phyloP scores from a whole-genome alignment of 2,888 invertebrate species.

The Falcaria lacertinaria region DNA sequence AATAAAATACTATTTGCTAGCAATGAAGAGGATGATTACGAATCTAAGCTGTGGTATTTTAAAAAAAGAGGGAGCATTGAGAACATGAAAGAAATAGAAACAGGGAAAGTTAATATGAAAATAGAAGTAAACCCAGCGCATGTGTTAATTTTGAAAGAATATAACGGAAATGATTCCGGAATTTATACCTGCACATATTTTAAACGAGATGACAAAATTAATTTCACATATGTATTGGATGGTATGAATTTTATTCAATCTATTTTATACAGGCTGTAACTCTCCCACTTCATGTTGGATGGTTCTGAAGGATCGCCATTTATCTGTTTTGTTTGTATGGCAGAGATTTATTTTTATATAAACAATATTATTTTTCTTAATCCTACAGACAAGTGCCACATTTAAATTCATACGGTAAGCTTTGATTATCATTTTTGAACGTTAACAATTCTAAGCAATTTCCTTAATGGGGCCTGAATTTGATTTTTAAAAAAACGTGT shows the following conservation, averaged over 20 bases:
- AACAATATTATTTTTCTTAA: no score
- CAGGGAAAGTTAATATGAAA: not conserved
- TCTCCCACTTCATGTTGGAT: no score
- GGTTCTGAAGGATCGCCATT: no score
- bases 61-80: slow-evolving; percentile 16
- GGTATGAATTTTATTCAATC: not conserved
- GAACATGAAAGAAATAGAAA: not conserved
- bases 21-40: slow-evolving; percentile 12
- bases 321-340: no score
- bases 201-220: not conserved
- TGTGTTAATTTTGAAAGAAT: slow-evolving; percentile 21
- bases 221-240: slow-evolving; percentile 12
- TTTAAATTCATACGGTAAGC: no score
- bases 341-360: no score
- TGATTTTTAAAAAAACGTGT: no score
- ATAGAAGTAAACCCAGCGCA: slow-evolving; percentile 17
- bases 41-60: slow-evolving; percentile 27
- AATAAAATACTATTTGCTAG: slow-evolving; percentile 5
- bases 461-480: no score
- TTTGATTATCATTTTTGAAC: no score
- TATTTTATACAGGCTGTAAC: no score
- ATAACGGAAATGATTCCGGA: slow-evolving; percentile 24
- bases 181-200: slow-evolving; percentile 25
- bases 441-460: no score
- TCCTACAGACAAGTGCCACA: no score